Percentiles rank a stretch among this genome's conserved stretches.
These are phyloP conservation scores for Diloba caeruleocephala DNA, from an alignment of 2,888 invertebrate genomes.

Conservation along the genomic window DNA sequence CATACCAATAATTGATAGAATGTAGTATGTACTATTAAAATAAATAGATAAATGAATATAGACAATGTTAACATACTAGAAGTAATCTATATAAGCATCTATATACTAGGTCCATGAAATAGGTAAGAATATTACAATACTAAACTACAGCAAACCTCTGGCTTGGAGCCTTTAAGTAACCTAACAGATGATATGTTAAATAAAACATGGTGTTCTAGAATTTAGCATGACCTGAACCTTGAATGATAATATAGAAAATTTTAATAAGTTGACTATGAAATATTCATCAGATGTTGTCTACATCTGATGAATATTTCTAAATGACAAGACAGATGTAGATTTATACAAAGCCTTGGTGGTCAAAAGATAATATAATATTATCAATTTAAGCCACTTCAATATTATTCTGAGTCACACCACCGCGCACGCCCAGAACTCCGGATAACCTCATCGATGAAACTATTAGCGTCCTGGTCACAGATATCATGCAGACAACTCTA, in stretches of 20 bases:
- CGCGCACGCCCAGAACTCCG: constrained; percentile 76
- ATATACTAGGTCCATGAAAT: too few species aligned
- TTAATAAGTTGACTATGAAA: constrained; percentile 10
- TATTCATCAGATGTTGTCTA: constrained; percentile 17
- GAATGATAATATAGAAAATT: constrained; percentile 19
- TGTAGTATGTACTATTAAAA: constrained; percentile 5
- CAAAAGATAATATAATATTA: constrained; percentile 22
- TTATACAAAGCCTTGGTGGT: constrained; percentile 10
- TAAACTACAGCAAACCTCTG: neutral
- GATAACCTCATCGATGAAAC: constrained; percentile 72
- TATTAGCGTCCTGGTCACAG: constrained; percentile 42
- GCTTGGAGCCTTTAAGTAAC: constrained; percentile 12
- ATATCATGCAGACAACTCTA: constrained; percentile 20
- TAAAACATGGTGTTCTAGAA: constrained; percentile 31
- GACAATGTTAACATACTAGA: constrained; percentile 28
- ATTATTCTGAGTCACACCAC: constrained; percentile 52
- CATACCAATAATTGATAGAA: neutral
- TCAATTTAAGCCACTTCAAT: constrained; percentile 41
- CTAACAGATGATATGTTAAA: constrained; percentile 34
- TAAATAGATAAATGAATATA: constrained; percentile 1
- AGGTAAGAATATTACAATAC: constrained; percentile 5
- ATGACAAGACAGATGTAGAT: too few species aligned
- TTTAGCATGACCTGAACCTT: constrained; percentile 45
- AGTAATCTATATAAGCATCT: too few species aligned
- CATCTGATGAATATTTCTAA: too few species aligned